These are phyloP conservation scores for Pissodes strobi DNA, from an alignment of 1,140 invertebrate genomes.

Conservation along the genomic window DNA sequence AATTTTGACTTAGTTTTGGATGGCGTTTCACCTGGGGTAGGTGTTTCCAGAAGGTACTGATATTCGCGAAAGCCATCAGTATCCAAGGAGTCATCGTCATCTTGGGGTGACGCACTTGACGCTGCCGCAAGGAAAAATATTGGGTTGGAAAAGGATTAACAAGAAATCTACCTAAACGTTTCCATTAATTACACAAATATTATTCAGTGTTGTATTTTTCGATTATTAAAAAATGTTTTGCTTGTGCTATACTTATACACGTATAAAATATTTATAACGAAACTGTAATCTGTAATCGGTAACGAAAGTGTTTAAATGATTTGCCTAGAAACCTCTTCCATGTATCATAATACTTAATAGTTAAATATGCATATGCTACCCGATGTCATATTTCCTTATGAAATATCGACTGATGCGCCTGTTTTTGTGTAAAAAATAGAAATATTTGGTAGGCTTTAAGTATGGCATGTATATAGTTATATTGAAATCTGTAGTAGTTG, in stretches of 20 bases:
- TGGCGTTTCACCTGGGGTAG: constrained; percentile 45
- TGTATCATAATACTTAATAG: too few relatives aligned
- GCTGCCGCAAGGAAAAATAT: constrained; percentile 48
- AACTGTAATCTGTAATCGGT: too few relatives aligned
- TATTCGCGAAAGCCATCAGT: constrained; percentile 60
- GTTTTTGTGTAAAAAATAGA: not conserved
- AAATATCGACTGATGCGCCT: too few relatives aligned
- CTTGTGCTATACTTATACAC: too few relatives aligned
- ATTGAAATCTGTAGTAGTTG: not conserved
- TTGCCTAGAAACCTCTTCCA: too few relatives aligned
- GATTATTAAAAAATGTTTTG: too few relatives aligned
- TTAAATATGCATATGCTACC: too few relatives aligned
- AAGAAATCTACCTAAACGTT: not conserved
- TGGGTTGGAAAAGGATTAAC: not conserved
- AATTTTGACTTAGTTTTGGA: constrained; percentile 9
- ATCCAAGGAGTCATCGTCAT: constrained; percentile 61
- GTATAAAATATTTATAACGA: too few relatives aligned
- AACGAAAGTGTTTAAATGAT: too few relatives aligned
- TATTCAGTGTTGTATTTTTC: too few relatives aligned
- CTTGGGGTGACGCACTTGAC: constrained; percentile 58
- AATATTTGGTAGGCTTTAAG: not conserved
- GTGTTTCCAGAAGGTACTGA: constrained; percentile 56
- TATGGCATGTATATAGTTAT: not conserved
- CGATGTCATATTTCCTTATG: too few relatives aligned
- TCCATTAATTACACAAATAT: too few relatives aligned